Conservation (phyloP, 2,888 invertebrate species). For the Candidula unifasciata region DNA sequence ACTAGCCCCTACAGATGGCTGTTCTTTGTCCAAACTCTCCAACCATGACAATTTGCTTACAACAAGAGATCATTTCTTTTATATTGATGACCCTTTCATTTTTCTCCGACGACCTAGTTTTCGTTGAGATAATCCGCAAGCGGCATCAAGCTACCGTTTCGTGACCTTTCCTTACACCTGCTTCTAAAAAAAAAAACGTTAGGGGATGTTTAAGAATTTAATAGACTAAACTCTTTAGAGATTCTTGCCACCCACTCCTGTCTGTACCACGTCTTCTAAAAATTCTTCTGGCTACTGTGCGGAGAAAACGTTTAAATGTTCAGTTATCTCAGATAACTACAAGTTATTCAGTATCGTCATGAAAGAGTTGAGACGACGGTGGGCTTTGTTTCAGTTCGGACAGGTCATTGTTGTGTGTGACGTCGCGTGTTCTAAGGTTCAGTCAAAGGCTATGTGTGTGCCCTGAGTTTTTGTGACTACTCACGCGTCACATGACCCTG, state of each 20-base stretch:
- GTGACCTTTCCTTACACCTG: conserved; percentile 42
- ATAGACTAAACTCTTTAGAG: not conserved
- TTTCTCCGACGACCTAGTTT: conserved; percentile 39
- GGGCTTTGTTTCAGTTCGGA: conserved; percentile 21
- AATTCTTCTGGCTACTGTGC: not conserved
- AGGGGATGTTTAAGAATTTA: conserved; percentile 5
- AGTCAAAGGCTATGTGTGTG: not conserved
- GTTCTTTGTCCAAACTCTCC: conserved; percentile 16
- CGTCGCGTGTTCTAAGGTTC: conserved; percentile 39
- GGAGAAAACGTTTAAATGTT: conserved; percentile 4
- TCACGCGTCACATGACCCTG: conserved; percentile 42
- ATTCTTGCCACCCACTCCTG: not conserved
- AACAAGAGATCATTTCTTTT: conserved; percentile 33
- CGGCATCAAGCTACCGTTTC: not conserved
- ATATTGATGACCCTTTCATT: conserved; percentile 35
- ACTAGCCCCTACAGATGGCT: not conserved
- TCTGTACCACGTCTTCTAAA: not conserved
- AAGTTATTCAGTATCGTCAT: conserved; percentile 16
- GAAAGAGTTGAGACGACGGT: not conserved
- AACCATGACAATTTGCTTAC: conserved; percentile 47
- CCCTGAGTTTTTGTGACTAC: conserved; percentile 3
- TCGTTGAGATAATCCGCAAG: conserved; percentile 35
- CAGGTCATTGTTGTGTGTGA: conserved; percentile 19
- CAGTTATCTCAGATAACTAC: not conserved
- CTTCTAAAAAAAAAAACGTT: conserved; percentile 25